A percentile compares a stretch with the other conserved stretches of the same genome.
These are phyloP conservation scores for Halictus ligatus DNA, from an alignment of 2,888 invertebrate species.

Conservation along the genomic window DNA sequence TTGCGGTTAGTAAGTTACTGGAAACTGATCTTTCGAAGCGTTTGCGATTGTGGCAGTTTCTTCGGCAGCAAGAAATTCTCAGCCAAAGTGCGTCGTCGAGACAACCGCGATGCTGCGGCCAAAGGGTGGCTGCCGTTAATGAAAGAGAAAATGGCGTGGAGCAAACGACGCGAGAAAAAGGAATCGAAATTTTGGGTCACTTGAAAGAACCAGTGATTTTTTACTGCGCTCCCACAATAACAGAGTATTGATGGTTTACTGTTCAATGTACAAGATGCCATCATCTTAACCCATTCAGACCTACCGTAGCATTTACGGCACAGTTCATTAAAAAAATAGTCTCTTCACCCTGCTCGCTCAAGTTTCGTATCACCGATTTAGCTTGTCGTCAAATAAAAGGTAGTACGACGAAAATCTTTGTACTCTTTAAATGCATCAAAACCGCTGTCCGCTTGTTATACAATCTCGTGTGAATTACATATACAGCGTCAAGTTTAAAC, in stretches of 20 bases:
- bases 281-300: too few relatives aligned
- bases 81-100: background rate
- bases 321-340: too few relatives aligned
- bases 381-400: too few relatives aligned
- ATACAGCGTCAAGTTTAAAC: background rate
- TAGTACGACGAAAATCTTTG: too few relatives aligned
- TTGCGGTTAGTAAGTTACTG: constrained; percentile 17
- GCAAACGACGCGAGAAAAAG: background rate
- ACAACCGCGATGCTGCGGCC: constrained; percentile 8
- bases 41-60: constrained; percentile 22
- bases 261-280: too few relatives aligned
- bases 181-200: constrained; percentile 50
- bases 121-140: constrained; percentile 19
- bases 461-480: background rate
- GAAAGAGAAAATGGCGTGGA: constrained; percentile 20
- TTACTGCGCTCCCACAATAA: constrained; percentile 40
- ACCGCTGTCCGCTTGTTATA: background rate
- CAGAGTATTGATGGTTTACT: background rate
- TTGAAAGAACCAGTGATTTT: constrained; percentile 41
- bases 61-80: constrained; percentile 20
- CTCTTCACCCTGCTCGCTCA: too few relatives aligned
- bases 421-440: too few relatives aligned
- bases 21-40: constrained; percentile 17
- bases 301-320: too few relatives aligned
- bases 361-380: too few relatives aligned